Conservation (phyloP, 2,797 vertebrate species). For the Caiman crocodilus region DNA sequence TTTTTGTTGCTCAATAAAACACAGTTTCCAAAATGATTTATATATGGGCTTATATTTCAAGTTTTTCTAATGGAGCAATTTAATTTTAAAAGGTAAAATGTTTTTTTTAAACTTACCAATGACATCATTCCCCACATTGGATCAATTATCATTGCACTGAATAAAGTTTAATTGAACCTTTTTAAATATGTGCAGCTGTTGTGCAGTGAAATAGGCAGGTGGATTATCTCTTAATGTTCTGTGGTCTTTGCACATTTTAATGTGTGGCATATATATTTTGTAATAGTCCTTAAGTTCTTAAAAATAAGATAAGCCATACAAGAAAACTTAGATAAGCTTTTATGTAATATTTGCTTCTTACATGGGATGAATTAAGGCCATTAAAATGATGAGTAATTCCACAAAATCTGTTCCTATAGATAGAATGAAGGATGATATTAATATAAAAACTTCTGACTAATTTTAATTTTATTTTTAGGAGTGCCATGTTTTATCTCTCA, state of each 20-base stretch:
- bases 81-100: constrained; percentile 70
- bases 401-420: constrained; percentile 63
- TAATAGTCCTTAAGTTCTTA: constrained; percentile 62
- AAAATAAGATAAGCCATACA: constrained; percentile 64
- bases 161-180: constrained; percentile 81
- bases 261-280: constrained; percentile 65
- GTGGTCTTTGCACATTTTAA: constrained; percentile 74
- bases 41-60: constrained; percentile 60
- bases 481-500: constrained; percentile 41
- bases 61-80: constrained; percentile 62
- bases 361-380: constrained; percentile 59
- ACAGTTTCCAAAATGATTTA: constrained; percentile 65
- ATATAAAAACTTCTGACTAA: constrained; percentile 68
- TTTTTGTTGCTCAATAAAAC: constrained; percentile 68
- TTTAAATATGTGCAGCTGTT: constrained; percentile 77
- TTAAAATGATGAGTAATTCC: constrained; percentile 61
- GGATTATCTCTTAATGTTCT: constrained; percentile 76
- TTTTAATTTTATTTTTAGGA: constrained; percentile 72
- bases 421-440: constrained; percentile 60
- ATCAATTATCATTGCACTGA: constrained; percentile 77
- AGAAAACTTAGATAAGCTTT: constrained; percentile 66
- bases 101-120: constrained; percentile 67
- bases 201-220: constrained; percentile 69
- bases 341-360: constrained; percentile 61
- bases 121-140: constrained; percentile 69